Evolutionary conservation across 2,888 invertebrate genomes (phyloP).

Genomic region (Trachelus troglodyta): DNA sequence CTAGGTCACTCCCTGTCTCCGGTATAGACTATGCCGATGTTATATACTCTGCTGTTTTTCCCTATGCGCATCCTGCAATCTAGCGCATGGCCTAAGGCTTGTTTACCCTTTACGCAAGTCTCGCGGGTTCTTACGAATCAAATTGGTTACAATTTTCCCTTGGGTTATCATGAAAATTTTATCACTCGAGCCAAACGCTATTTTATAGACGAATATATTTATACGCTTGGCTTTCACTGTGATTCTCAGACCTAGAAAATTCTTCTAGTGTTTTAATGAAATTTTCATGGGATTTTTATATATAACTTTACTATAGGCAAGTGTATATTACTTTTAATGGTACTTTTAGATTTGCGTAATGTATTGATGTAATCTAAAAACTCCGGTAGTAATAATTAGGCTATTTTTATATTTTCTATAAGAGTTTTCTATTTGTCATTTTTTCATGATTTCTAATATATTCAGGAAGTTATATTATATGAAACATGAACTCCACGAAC

Average conservation of each 20-base stretch:
- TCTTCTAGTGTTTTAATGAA: not conserved
- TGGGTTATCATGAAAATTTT: not conserved
- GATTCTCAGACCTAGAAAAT: not conserved
- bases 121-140: not conserved
- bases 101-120: not conserved
- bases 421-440: no score
- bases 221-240: not conserved
- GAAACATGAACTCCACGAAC: constrained; percentile 4
- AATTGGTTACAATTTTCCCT: not conserved
- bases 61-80: not conserved
- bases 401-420: no score
- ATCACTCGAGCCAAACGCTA: not conserved
- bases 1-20: not conserved
- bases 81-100: not conserved
- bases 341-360: no score
- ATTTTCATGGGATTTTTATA: not conserved
- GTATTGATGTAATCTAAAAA: no score
- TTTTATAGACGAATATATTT: not conserved
- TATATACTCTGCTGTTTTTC: not conserved
- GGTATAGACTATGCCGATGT: not conserved
- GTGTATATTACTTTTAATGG: no score
- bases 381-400: no score
- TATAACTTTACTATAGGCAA: not conserved
- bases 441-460: not conserved
- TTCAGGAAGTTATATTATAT: constrained; percentile 7